phyloP scores from a whole-genome alignment of 1,140 invertebrate species.

The Druon quercuslanigerum region DNA sequence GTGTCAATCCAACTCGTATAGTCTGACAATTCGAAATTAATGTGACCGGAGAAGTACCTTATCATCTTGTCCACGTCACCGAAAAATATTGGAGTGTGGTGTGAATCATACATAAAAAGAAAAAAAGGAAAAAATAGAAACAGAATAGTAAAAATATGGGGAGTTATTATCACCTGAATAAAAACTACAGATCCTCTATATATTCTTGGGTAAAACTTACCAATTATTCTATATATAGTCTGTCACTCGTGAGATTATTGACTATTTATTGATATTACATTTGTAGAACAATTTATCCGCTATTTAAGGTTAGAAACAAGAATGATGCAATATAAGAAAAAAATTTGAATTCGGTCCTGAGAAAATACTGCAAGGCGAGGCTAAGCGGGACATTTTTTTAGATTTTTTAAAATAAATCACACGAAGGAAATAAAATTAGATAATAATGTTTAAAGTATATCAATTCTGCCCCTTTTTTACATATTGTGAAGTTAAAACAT shows the following conservation, averaged over 20 bases:
- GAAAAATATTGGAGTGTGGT: background rate
- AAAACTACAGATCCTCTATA: background rate
- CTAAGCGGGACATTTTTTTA: no score
- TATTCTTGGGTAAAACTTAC: background rate
- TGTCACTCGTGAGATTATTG: background rate
- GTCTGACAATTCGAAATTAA: slow-evolving; percentile 44
- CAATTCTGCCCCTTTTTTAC: no score
- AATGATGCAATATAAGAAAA: no score
- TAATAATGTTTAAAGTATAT: no score
- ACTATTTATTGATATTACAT: no score
- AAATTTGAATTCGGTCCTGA: no score
- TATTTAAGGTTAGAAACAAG: no score
- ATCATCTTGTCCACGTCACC: background rate
- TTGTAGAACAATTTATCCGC: no score
- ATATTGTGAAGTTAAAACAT: no score
- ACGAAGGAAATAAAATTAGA: no score
- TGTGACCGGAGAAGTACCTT: slow-evolving; percentile 29
- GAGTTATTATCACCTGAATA: background rate
- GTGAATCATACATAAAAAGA: background rate
- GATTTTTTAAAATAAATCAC: no score
- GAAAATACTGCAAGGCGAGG: no score
- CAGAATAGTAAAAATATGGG: background rate
- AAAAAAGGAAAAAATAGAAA: background rate
- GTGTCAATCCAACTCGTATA: slow-evolving; percentile 31
- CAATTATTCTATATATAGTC: background rate